These are phyloP conservation scores for Ameiurus melas DNA, from an alignment of 2,113 vertebrate genomes.

Conservation along the genomic window DNA sequence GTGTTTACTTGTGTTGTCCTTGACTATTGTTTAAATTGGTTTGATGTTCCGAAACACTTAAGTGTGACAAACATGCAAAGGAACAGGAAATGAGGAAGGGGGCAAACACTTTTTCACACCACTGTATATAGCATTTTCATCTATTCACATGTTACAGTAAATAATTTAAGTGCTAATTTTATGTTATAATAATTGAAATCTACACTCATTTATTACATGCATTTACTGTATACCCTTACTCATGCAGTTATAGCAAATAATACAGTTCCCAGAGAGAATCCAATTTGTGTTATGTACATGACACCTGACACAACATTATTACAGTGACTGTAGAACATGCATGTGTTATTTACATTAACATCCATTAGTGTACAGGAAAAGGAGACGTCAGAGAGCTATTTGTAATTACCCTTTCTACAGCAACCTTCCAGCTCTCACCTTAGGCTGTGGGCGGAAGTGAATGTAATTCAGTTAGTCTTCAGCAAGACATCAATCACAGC, in stretches of 20 bases:
- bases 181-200: neutral
- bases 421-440: conserved; percentile 43
- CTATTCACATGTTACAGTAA: conserved; percentile 36
- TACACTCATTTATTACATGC: neutral
- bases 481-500: conserved; percentile 41
- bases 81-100: no score
- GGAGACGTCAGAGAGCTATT: conserved; percentile 18
- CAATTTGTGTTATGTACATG: neutral
- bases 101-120: no score
- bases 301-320: conserved; percentile 3
- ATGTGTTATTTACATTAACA: conserved; percentile 22
- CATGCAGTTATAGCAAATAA: neutral
- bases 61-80: no score
- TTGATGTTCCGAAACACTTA: no score
- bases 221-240: neutral
- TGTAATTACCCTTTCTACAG: conserved; percentile 41
- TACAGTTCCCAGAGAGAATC: neutral
- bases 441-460: conserved; percentile 25
- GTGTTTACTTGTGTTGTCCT: no score
- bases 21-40: no score
- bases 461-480: conserved; percentile 48
- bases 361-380: neutral
- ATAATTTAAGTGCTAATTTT: conserved; percentile 22
- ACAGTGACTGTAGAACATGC: neutral
- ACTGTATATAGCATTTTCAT: conserved; percentile 25